phyloP scores from a whole-genome alignment of 2,888 invertebrate species.

The Cephonodes hylas region DNA sequence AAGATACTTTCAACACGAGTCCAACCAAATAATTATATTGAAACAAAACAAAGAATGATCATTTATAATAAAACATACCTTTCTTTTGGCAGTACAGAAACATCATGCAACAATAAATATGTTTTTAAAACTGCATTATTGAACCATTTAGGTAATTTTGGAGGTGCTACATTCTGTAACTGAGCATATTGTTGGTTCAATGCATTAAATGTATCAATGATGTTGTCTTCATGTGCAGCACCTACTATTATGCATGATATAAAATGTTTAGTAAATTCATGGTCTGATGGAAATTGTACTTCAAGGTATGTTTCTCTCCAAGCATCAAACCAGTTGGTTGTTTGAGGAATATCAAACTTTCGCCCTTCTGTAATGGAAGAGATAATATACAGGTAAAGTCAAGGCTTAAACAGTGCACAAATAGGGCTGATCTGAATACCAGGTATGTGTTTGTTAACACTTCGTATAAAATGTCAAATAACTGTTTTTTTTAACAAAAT shows the following conservation, averaged over 20 bases:
- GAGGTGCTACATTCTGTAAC: conserved; percentile 87
- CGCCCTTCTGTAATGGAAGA: conserved; percentile 62
- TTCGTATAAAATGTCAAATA: no score
- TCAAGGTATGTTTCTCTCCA: conserved; percentile 96
- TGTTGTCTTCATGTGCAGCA: conserved; percentile 87
- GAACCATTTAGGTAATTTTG: conserved; percentile 92
- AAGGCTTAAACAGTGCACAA: no score
- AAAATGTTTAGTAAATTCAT: conserved; percentile 97
- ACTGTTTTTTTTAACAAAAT: no score
- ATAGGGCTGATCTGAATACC: no score
- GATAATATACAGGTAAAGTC: background rate
- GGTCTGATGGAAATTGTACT: conserved; percentile 94
- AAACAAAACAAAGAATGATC: background rate
- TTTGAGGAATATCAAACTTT: conserved; percentile 85
- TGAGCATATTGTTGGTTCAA: conserved; percentile 91
- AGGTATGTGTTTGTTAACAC: no score
- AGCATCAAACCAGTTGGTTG: conserved; percentile 96
- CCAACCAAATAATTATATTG: background rate
- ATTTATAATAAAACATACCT: conserved; percentile 79
- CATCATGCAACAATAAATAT: conserved; percentile 95
- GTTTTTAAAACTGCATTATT: conserved; percentile 90
- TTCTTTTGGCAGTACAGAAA: conserved; percentile 84
- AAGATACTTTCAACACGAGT: no score
- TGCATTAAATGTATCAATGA: conserved; percentile 90
- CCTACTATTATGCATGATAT: conserved; percentile 90